Conservation (phyloP, 2,888 invertebrate species). For the Papilio demoleus region DNA sequence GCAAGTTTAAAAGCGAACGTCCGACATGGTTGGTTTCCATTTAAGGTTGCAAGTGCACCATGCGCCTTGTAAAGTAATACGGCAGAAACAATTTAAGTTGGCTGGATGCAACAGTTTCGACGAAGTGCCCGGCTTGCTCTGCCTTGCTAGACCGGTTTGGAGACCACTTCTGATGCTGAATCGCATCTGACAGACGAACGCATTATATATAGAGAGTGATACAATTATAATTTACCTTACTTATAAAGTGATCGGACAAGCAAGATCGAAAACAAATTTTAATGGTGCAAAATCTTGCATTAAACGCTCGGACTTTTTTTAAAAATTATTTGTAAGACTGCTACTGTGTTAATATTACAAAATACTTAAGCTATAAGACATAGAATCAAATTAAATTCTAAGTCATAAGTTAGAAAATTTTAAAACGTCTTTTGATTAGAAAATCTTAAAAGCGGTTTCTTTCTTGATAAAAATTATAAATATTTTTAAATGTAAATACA, state of each 20-base stretch:
- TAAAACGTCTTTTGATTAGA: neutral
- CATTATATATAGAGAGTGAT: constrained; percentile 50
- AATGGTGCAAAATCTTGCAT: neutral
- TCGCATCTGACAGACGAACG: constrained; percentile 73
- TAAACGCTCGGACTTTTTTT: neutral
- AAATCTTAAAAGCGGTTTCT: neutral
- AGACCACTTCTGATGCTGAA: constrained; percentile 77
- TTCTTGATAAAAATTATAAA: neutral
- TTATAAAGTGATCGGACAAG: neutral
- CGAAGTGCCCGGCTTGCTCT: constrained; percentile 62
- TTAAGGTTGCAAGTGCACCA: constrained; percentile 42
- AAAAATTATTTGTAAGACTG: neutral
- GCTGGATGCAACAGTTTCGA: constrained; percentile 67
- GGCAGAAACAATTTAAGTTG: constrained; percentile 68
- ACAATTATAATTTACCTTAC: constrained; percentile 3
- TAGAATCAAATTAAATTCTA: too few relatives aligned
- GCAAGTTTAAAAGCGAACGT: constrained; percentile 42
- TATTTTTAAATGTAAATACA: constrained; percentile 4
- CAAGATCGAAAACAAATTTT: neutral
- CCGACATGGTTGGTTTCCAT: constrained; percentile 43
- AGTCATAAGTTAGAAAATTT: too few relatives aligned
- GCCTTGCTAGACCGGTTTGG: constrained; percentile 73
- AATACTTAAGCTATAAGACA: too few relatives aligned
- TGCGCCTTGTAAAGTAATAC: constrained; percentile 57
- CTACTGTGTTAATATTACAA: too few relatives aligned